Conservation (phyloP, 1,140 invertebrate genomes). For the Bombus confusus region DNA sequence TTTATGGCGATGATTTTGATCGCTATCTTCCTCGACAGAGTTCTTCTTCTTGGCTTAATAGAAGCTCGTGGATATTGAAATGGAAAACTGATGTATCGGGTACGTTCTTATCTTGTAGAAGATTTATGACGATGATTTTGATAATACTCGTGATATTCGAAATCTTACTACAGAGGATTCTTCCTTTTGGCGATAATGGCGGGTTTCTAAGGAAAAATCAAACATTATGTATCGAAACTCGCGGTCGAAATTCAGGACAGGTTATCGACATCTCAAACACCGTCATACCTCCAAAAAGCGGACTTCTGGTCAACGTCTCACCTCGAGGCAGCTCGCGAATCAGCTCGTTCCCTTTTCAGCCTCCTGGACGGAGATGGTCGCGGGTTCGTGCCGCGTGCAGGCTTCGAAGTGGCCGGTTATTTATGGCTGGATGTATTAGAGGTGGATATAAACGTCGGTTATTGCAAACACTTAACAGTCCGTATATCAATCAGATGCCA, state of each 20-base stretch:
- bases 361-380: background rate
- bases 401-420: conserved; percentile 78
- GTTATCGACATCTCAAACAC: conserved; percentile 3
- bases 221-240: too few species aligned
- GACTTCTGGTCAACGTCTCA: conserved; percentile 74
- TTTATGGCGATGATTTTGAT: background rate
- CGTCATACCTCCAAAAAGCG: conserved; percentile 26
- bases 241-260: background rate
- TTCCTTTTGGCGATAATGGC: background rate
- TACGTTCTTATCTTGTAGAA: background rate
- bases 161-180: background rate
- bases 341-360: background rate
- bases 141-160: background rate
- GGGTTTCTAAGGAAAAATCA: too few species aligned
- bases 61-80: background rate
- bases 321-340: conserved; percentile 28
- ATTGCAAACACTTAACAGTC: conserved; percentile 83
- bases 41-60: background rate
- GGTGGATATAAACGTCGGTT: conserved; percentile 81
- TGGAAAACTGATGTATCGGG: background rate
- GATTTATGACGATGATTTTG: background rate
- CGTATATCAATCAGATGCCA: conserved; percentile 82
- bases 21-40: background rate
- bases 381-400: conserved; percentile 59
- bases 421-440: conserved; percentile 81